These are phyloP conservation scores for Aplochiton taeniatus DNA, from an alignment of 2,797 vertebrate genomes.

Conservation along the genomic window DNA sequence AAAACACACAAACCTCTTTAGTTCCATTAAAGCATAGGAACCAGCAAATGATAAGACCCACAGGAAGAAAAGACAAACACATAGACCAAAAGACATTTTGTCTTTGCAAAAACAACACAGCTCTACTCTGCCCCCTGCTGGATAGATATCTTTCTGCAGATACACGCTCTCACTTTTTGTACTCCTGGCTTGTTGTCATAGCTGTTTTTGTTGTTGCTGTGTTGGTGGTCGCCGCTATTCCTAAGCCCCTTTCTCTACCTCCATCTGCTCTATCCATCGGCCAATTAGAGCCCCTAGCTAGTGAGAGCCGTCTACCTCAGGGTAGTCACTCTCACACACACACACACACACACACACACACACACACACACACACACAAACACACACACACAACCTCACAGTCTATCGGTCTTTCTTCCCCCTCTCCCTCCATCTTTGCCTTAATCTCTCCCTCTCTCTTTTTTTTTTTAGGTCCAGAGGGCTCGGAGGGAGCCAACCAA, in stretches of 20 bases:
- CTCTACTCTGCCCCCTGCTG: conserved; percentile 8
- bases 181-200: too few species aligned
- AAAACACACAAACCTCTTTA: too few species aligned
- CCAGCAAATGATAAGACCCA: too few species aligned
- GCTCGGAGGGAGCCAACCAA: conserved; percentile 56
- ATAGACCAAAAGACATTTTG: not conserved
- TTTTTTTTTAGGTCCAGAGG: conserved; percentile 27
- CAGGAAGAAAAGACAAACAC: not conserved
- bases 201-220: too few species aligned
- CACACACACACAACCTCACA: conserved; percentile 28
- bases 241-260: too few species aligned
- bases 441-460: not conserved
- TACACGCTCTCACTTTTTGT: not conserved
- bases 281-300: conserved; percentile 47
- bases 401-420: not conserved
- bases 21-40: too few species aligned
- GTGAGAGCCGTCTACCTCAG: conserved; percentile 35
- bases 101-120: not conserved
- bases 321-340: not conserved
- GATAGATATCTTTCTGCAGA: not conserved
- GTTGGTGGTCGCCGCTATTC: too few species aligned
- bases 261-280: not conserved
- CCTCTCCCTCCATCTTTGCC: conserved; percentile 6
- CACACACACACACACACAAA: conserved; percentile 18
- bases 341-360: conserved; percentile 19